Evolutionary conservation across 2,888 invertebrate species (phyloP), one percentile per base, ranked within the genome.

Genomic region (Polymixis lichenea): DNA sequence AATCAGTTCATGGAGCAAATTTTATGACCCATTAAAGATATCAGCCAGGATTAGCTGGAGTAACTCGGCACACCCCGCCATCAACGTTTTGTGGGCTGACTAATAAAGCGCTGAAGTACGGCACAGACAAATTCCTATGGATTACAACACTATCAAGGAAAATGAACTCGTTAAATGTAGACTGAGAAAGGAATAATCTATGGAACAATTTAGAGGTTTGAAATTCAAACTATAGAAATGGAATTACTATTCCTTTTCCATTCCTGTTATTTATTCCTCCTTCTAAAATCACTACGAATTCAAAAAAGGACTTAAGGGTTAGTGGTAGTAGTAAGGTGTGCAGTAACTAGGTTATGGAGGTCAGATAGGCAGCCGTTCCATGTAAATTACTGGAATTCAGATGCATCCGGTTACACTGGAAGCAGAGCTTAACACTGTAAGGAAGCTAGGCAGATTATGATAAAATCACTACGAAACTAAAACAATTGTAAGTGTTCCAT

Each of bases 21-120:
- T 77, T 84, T 74, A 81, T 72, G 65, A 49, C 19, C 53, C 72
- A 72, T 64, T 73, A 77, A 78, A 84, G 84, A 84, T 77, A 75
- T 73, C 72, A 61, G 61, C 51, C 66, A n/a, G 73, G 74, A 78
- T 82, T 76, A 72, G 64, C 73, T 51, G 25, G 13, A 84, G 84
- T 80, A 75, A 84, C 73, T 84, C 58, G 69, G 22, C 84, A 61
- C 84, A 46, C 76, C 76, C 72, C 38, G 61, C 74, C 38, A 75
- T 84, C 64, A 84, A 84, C 66, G 43, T 78, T 84, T 76, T 82
- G 78, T 75, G 75, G 64, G 46, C 4, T n/a, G 62, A 53, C 78
- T 67, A 71, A 74, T 84, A 84, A 84, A 84, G 19, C 62, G 8
- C 65, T 68, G 66, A 66, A 78, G 77, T 66, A 61, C 73, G 75